Base-by-base conservation (phyloP, 2,113 vertebrate genomes). In the Glaucidium brasilianum region DNA sequence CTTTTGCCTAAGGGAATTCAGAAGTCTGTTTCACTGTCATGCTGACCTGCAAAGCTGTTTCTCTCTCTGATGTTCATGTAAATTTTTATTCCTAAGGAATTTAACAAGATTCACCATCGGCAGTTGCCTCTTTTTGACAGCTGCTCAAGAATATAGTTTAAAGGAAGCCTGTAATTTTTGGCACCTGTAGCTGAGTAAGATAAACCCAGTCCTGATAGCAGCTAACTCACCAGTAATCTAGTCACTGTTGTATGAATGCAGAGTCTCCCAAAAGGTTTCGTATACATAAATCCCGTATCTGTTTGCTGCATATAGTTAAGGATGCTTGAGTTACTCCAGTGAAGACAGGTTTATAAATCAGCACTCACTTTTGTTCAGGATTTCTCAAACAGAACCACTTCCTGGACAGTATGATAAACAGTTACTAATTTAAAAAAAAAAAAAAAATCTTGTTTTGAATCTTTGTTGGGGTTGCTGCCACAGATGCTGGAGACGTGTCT, bases 41-140 rank as follows among this genome's bases (percentile, higher is more conserved):
- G 82, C 79, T 96, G 92, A 96, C 94, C 94, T 94, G 94, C 88
- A 93, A 93, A 96, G 91, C 94, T 94, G 85, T 66, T 93, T 83
- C 90, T 53, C 37, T 89, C 62, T 94, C 71, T 79, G 75, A 86
- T 94, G 92, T 83, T 94, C 80, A 50, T 94, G 92, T 86, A 84
- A 88, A 84, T 94, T 83, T 66, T 56, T 66, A 53, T 91, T 96
- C 79, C 41, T 14, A 16, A 84, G 83, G 75, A 90, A 86, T 88
- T 88, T 58, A 86, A 67, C 76, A 32, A 77, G 88, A 73, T 86
- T 58, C 79, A 37, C 64, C 47, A 21, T 74, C 34, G 3, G 74
- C 91, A 39, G 50, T 83, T 92, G 39, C 63, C 25, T 95, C 34
- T 81, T 27, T 79, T 6, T 85, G 91, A 85, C 88, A 92, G 94